Percentiles rank a stretch among this genome's conserved stretches.
Evolutionary conservation across 2,888 invertebrate genomes (phyloP).

Genomic region (Lepeophtheirus nordmannii): DNA sequence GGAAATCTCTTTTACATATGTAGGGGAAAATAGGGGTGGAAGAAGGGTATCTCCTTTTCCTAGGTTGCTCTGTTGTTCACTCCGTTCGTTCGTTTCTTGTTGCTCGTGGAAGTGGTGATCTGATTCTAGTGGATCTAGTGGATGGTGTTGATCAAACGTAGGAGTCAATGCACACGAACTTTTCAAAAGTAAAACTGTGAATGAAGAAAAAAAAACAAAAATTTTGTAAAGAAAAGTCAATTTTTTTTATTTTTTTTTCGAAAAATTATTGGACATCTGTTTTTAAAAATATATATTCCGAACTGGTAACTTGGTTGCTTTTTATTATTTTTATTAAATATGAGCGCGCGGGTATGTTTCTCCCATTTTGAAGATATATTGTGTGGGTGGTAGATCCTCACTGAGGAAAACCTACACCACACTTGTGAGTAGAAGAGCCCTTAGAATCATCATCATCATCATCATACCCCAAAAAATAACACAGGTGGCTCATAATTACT

Average conservation of each 20-base stretch:
- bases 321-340: background rate
- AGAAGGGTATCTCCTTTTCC: no score
- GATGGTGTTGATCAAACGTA: background rate
- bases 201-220: background rate
- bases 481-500: background rate
- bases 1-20: no score
- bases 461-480: background rate
- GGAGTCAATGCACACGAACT: background rate
- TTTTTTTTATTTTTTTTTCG: background rate
- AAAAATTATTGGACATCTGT: slow-evolving; percentile 7
- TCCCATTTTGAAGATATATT: background rate
- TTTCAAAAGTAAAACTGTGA: background rate
- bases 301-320: background rate
- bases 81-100: no score
- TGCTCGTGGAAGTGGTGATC: no score
- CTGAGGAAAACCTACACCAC: background rate
- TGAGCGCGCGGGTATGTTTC: background rate
- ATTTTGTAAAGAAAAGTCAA: background rate
- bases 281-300: background rate
- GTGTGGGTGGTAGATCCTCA: background rate
- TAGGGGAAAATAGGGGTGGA: no score
- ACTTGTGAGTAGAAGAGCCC: background rate
- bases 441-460: background rate
- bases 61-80: no score
- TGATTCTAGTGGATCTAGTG: background rate